These are phyloP conservation scores for Andrena trimmerana DNA, from an alignment of 2,888 invertebrate species.

Conservation along the genomic window DNA sequence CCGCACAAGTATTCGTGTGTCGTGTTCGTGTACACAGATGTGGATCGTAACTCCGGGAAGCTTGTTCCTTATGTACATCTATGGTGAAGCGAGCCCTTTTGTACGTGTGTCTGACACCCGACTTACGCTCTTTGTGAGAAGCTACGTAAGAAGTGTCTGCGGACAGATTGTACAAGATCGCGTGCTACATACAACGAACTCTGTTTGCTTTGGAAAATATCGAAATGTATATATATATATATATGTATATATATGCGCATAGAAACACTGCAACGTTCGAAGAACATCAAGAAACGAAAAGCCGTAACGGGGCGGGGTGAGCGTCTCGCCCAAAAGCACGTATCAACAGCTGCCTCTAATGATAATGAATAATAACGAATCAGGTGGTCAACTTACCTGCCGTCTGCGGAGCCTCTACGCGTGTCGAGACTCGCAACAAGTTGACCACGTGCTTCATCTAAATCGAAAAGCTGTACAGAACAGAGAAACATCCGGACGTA, in stretches of 20 bases:
- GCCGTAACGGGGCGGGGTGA: constrained; percentile 56
- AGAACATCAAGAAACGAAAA: constrained; percentile 72
- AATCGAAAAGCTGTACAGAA: constrained; percentile 65
- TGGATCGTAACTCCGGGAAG: constrained; percentile 15
- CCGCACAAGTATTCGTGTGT: constrained; percentile 10
- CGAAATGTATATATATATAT: constrained; percentile 26
- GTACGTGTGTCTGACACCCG: constrained; percentile 20
- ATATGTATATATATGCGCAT: constrained; percentile 54
- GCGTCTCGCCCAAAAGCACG: constrained; percentile 69
- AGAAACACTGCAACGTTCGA: constrained; percentile 66
- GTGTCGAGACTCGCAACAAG: constrained; percentile 45
- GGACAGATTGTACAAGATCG: constrained; percentile 40
- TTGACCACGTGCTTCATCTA: constrained; percentile 64
- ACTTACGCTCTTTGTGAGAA: constrained; percentile 20
- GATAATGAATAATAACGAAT: constrained; percentile 53
- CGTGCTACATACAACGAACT: constrained; percentile 55
- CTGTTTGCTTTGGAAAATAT: constrained; percentile 38
- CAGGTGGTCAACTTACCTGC: constrained; percentile 70
- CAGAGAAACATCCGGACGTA: constrained; percentile 57
- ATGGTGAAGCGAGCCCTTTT: constrained; percentile 35
- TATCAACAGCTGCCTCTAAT: constrained; percentile 69
- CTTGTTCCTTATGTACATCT: constrained; percentile 25
- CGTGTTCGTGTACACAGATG: constrained; percentile 43
- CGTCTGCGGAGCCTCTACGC: constrained; percentile 35
- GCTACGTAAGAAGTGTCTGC: constrained; percentile 43